A percentile compares a stretch with the other conserved stretches of the same genome.
phyloP scores from a whole-genome alignment of 1,140 invertebrate genomes.

The Sitophilus oryzae region DNA sequence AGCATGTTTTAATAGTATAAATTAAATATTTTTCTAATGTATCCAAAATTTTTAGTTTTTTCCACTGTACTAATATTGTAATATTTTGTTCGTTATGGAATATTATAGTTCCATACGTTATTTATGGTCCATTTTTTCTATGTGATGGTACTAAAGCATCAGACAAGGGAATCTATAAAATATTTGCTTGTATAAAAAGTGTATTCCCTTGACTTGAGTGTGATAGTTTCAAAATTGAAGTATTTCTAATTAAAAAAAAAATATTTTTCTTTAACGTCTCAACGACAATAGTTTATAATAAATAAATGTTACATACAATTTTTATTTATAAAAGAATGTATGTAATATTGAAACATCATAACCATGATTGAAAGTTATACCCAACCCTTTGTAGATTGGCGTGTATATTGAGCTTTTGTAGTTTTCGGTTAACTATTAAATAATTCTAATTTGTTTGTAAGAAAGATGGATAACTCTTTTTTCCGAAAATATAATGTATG shows the following conservation, averaged over 20 bases:
- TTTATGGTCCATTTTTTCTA: no score
- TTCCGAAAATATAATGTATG: conserved; percentile 10
- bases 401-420: conserved; percentile 14
- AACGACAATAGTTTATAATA: background rate
- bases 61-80: no score
- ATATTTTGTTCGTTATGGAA: no score
- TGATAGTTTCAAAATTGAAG: background rate
- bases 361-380: conserved; percentile 2
- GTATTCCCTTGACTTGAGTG: background rate
- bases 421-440: conserved; percentile 26
- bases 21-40: no score
- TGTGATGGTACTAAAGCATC: background rate
- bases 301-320: background rate
- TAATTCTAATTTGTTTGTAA: conserved; percentile 13
- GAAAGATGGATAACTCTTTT: conserved; percentile 3
- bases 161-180: background rate
- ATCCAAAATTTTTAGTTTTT: no score
- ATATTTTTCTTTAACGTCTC: background rate
- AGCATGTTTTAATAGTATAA: no score
- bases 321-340: background rate
- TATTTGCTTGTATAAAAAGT: background rate
- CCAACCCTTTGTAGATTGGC: conserved; percentile 15
- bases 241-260: background rate
- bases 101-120: no score
- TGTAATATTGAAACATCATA: background rate